Percentiles rank a stretch among this genome's conserved stretches.
Evolutionary conservation across 2,797 vertebrate species (phyloP).

Genomic region (Pelodytes ibericus): DNA sequence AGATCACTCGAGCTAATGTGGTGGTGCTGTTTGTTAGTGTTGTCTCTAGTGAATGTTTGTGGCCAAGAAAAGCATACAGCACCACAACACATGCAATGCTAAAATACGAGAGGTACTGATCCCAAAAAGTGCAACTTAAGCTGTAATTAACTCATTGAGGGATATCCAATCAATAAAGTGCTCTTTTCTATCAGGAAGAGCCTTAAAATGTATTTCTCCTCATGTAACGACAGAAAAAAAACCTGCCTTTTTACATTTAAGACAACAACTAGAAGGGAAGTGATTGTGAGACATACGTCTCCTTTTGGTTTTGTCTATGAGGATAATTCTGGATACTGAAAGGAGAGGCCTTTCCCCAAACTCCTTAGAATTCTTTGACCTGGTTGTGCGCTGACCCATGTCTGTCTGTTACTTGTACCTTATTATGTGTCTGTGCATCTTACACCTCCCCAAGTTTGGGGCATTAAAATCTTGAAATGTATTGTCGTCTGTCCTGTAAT

Average conservation of each 20-base stretch:
- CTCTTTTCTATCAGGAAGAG: neutral
- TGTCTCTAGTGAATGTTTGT: no score
- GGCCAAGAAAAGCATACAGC: neutral
- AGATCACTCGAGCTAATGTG: no score
- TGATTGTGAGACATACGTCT: neutral
- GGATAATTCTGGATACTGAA: slow-evolving; percentile 4
- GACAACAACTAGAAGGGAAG: neutral
- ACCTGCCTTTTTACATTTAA: neutral
- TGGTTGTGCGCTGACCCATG: slow-evolving; percentile 30
- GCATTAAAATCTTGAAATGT: slow-evolving; percentile 50
- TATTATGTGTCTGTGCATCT: slow-evolving; percentile 48
- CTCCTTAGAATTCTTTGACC: slow-evolving; percentile 38
- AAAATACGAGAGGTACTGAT: neutral
- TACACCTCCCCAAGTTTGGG: slow-evolving; percentile 38
- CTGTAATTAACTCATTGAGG: neutral
- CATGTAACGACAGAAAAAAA: neutral
- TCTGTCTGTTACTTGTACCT: slow-evolving; percentile 46
- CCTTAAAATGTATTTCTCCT: slow-evolving; percentile 2
- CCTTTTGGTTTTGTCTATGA: neutral
- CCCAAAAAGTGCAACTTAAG: neutral
- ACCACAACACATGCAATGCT: neutral
- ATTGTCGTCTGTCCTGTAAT: neutral
- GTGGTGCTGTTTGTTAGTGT: no score
- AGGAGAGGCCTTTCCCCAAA: slow-evolving; percentile 5
- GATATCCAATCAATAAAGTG: neutral